Evolutionary conservation across 2,797 vertebrate genomes (phyloP).

Genomic region (Syngnathus acus): DNA sequence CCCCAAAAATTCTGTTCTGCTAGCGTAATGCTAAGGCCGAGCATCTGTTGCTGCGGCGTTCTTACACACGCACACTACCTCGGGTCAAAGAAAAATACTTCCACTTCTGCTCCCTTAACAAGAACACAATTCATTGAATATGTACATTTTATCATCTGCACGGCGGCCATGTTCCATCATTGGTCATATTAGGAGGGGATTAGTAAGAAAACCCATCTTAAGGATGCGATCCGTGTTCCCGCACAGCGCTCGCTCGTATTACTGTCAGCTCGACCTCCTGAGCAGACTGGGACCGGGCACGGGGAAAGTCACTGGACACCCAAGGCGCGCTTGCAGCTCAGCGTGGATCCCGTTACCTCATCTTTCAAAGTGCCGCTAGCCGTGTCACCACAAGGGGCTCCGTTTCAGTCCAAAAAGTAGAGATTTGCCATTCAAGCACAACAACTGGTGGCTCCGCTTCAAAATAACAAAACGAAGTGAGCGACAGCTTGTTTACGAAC

Average conservation of each 20-base stretch:
- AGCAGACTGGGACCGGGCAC: constrained; percentile 49
- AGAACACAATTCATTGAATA: too few species aligned
- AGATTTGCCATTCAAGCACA: too few species aligned
- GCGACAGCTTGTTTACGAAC: too few species aligned
- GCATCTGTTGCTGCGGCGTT: too few species aligned
- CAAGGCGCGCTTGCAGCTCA: constrained; percentile 45
- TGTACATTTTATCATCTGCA: constrained; percentile 5
- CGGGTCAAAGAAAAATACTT: too few species aligned
- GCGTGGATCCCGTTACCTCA: constrained; percentile 14
- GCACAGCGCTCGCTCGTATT: constrained; percentile 53
- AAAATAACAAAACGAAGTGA: too few species aligned
- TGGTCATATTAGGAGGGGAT: constrained; percentile 63
- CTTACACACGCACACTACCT: too few species aligned
- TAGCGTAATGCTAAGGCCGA: too few species aligned
- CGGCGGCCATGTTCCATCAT: constrained; percentile 55
- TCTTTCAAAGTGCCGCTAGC: not conserved
- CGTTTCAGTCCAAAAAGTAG: not conserved
- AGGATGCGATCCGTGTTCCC: constrained; percentile 55
- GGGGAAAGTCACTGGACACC: constrained; percentile 55
- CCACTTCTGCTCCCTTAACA: too few species aligned
- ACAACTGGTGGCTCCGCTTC: too few species aligned
- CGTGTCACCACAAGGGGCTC: not conserved
- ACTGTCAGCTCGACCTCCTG: constrained; percentile 49
- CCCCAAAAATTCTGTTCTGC: too few species aligned
- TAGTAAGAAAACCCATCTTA: constrained; percentile 58